Evolutionary conservation across 2,797 vertebrate species (phyloP).

Genomic region (Anabacerthia variegaticeps): DNA sequence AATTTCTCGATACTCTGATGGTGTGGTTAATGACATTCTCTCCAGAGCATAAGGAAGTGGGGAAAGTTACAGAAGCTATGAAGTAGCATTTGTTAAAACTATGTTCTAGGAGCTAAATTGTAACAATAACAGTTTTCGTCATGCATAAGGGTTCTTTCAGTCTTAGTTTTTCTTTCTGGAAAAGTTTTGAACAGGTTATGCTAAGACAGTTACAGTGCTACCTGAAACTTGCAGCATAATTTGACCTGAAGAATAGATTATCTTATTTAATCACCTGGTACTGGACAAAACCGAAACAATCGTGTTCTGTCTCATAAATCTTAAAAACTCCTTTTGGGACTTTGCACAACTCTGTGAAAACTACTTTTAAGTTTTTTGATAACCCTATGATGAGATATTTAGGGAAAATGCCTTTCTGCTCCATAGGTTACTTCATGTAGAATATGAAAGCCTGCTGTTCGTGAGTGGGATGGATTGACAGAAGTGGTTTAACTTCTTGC

Average conservation of each 20-base stretch:
- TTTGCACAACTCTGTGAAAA: not conserved
- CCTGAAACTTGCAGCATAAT: not conserved
- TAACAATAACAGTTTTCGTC: not conserved
- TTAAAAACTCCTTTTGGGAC: not conserved
- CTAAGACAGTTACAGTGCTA: not conserved
- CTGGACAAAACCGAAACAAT: not conserved
- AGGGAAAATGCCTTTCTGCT: not conserved
- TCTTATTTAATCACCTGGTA: not conserved
- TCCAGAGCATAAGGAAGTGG: not conserved
- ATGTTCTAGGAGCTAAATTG: not conserved
- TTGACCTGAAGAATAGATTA: not conserved
- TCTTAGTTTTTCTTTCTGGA: not conserved
- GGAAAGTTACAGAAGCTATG: not conserved
- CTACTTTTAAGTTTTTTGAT: not conserved
- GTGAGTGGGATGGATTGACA: not conserved
- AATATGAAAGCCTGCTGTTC: not conserved
- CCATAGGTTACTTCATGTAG: not conserved
- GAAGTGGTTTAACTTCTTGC: not conserved
- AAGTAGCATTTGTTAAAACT: not conserved
- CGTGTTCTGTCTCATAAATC: not conserved
- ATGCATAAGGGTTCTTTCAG: not conserved
- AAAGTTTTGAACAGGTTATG: not conserved
- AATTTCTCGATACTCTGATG: not conserved
- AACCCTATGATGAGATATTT: not conserved
- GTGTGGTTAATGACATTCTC: not conserved